phyloP scores from a whole-genome alignment of 2,797 vertebrate species.

The Esox masquinongy region DNA sequence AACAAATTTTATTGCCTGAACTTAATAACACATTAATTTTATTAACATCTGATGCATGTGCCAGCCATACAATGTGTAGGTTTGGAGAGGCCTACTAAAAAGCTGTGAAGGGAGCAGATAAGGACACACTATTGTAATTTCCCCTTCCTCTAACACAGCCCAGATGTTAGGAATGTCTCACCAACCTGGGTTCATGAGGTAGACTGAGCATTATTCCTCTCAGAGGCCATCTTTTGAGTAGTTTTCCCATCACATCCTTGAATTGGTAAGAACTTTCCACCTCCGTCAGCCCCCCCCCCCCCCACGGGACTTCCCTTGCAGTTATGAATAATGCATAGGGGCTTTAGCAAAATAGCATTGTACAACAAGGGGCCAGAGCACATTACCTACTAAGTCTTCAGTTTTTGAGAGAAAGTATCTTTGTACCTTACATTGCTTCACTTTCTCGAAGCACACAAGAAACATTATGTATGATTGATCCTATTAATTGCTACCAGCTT shows the following conservation, averaged over 20 bases:
- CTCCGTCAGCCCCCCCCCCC: background rate
- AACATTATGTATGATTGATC: background rate
- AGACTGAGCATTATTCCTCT: background rate
- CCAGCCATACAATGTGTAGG: background rate
- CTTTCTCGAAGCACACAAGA: background rate
- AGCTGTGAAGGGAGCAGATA: conserved; percentile 8
- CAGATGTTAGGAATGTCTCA: conserved; percentile 42
- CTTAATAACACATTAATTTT: too few relatives aligned
- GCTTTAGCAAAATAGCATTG: background rate
- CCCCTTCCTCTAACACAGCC: conserved; percentile 35
- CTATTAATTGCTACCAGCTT: background rate
- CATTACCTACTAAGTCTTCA: background rate
- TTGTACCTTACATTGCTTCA: background rate
- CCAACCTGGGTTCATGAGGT: conserved; percentile 8
- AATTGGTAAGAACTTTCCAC: background rate
- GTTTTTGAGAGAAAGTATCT: background rate
- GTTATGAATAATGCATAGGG: conserved; percentile 12
- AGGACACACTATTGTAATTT: conserved; percentile 32
- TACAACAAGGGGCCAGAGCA: background rate
- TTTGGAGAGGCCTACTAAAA: background rate
- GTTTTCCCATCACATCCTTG: background rate
- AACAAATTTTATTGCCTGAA: too few relatives aligned
- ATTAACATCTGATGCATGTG: too few relatives aligned
- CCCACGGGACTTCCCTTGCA: background rate
- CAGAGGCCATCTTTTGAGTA: background rate